Conservation (phyloP, 2,113 vertebrate genomes). For the Megaleporinus macrocephalus region DNA sequence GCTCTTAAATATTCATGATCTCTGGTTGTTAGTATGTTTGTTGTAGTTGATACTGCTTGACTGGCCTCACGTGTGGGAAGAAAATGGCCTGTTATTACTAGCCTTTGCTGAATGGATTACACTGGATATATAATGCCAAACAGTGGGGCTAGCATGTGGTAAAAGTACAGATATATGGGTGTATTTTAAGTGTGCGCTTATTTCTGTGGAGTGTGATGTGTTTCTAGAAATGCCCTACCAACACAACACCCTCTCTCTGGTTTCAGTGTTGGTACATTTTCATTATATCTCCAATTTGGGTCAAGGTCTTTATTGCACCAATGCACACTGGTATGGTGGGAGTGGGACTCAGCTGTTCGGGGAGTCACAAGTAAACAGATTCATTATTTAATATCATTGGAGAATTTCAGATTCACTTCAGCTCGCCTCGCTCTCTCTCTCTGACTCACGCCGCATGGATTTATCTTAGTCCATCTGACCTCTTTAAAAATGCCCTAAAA, state of each 20-base stretch:
- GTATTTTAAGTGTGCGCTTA: neutral
- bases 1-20: neutral
- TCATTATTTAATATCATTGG: neutral
- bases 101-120: neutral
- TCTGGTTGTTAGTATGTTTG: neutral
- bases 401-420: neutral
- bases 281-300: neutral
- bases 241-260: neutral
- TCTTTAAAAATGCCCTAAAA: slow-evolving; percentile 14
- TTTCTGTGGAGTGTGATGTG: neutral
- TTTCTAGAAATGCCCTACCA: neutral
- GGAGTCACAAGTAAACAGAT: slow-evolving; percentile 2
- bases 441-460: neutral
- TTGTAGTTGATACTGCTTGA: neutral
- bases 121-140: too few species aligned
- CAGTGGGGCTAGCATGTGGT: too few species aligned
- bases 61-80: neutral
- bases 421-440: neutral
- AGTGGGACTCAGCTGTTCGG: slow-evolving; percentile 3
- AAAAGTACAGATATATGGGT: neutral
- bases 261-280: neutral
- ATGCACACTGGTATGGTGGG: neutral
- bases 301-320: neutral
- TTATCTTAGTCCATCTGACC: neutral
- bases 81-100: neutral